Base-by-base conservation (phyloP, 2,888 invertebrate species). In the Lordiphosa fenestrarum region DNA sequence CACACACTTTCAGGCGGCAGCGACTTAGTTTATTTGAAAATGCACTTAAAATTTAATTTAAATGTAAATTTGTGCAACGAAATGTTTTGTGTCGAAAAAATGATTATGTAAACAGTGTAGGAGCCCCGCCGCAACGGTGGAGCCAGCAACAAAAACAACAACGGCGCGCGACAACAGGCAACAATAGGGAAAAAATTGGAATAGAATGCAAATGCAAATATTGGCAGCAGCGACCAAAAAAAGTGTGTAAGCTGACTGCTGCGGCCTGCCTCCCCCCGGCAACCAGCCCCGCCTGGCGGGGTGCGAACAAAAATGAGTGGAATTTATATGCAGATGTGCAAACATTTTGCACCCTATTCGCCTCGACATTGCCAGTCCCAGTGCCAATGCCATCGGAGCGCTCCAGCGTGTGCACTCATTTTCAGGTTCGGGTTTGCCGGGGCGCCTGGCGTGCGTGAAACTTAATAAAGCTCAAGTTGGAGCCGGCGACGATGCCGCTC, bases 41-140 rank as follows among this genome's bases (percentile, higher is more conserved):
- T 78, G 80, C 81, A 82, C 85, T 86, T 86, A 85, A 82, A 86
- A 72, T 82, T 86, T 86, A 82, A 82, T 82, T 82, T 82, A 86
- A 82, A 82, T 82, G 81, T 82, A 82, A 82, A 82, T 82, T 86
- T 75, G 85, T 84, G 81, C 83, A 85, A 66, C 83, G 66, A 82
- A 81, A 84, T 81, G 86, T 81, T 74, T 74, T 82, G 82, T 73
- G 86, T 82, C 68, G 72, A 84, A 73, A 83, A 81, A 56, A 60
- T 80, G 83, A 85, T 78, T 85, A 85, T 82, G 74, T 85, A 81
- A 81, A 78, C 85, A 85, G 76, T 65, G 77, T 80, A 78, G 53
- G 69, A 48, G 81, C 61, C 53, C 62, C 64, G 39, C 60, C 61
- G 57, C 66, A 69, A 35, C 65, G 53, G 15, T 6, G 23, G 15